Base-by-base conservation (phyloP, 2,797 vertebrate genomes). In the Holocentrus rufus region DNA sequence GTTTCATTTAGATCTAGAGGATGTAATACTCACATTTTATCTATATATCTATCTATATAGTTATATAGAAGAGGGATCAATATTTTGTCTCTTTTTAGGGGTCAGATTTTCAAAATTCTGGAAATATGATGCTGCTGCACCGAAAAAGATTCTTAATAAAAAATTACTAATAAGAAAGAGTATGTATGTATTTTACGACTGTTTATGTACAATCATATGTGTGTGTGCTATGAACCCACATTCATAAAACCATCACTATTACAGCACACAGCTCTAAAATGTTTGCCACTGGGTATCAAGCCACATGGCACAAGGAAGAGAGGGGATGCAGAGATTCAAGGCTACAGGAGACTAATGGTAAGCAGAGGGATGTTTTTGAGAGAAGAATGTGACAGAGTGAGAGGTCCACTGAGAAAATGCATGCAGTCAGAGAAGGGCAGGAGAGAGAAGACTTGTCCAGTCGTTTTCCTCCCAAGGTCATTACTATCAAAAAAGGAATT, bases 161-260 rank as follows among this genome's bases (percentile, higher is more conserved):
- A 77, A 72, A 67, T 81, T 77, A 76, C 60, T 60, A 78, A 69
- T 74, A 74, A 65, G 44, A 75, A 73, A 57, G 79, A 82, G 65
- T 10, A 62, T 27, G 23, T 25, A 77, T 62, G 68, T 78, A 74
- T 73, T 44, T 66, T n/a, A 47, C 5, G 17, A 7, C 15, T 47
- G 46, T 47, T 47, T 14, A 85, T 78, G 80, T 76, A 57, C 79
- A 52, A 18, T 25, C 50, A 80, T 83, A 80, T 80, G 57, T 83
- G 82, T 77, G 59, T 25, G 46, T 23, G 50, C 59, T 23, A 69
- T 77, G 69, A 6, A 59, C 69, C 85, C 69, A 85, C 54, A 52
- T 74, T 77, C 66, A 58, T 34, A 81, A 72, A 85, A 49, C 74
- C 73, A 73, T 86, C 80, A 76, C 13, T 23, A 31, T 5, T 31